phyloP scores from a whole-genome alignment of 2,888 invertebrate species.

The Protophormia terraenovae region DNA sequence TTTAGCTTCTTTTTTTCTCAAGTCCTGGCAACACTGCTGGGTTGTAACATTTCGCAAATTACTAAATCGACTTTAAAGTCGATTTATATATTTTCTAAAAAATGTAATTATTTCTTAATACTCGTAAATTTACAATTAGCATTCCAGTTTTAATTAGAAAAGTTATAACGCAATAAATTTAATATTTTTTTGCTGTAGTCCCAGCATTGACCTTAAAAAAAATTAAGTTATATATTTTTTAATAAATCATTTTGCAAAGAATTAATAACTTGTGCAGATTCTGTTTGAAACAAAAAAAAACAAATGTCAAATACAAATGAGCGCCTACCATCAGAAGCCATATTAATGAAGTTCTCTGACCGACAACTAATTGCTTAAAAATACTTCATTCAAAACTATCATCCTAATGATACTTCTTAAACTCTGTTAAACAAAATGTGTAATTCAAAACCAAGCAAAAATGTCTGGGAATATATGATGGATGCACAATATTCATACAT shows the following conservation, averaged over 20 bases:
- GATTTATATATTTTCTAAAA: too few species aligned
- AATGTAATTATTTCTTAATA: too few species aligned
- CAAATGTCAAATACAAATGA: background rate
- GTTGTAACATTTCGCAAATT: too few species aligned
- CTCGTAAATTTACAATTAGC: too few species aligned
- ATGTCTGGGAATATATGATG: background rate
- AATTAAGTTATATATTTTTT: too few species aligned
- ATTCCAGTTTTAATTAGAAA: too few species aligned
- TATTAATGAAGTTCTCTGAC: background rate
- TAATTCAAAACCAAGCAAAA: background rate
- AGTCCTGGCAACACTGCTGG: too few species aligned
- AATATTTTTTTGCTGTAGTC: too few species aligned
- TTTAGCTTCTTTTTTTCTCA: too few species aligned
- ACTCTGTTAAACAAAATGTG: background rate
- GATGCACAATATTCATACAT: background rate
- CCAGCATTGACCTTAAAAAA: too few species aligned
- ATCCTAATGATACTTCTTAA: background rate
- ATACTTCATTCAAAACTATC: background rate
- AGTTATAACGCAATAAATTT: too few species aligned
- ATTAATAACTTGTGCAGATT: background rate
- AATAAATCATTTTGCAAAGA: background rate
- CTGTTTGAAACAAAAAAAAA: background rate
- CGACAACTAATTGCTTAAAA: background rate
- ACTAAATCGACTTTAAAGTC: too few species aligned
- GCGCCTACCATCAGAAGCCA: background rate